Evolutionary conservation across 53 echinoderm and acorn worm genomes (phyloP).

Genomic region (Apostichopus leukothele): DNA sequence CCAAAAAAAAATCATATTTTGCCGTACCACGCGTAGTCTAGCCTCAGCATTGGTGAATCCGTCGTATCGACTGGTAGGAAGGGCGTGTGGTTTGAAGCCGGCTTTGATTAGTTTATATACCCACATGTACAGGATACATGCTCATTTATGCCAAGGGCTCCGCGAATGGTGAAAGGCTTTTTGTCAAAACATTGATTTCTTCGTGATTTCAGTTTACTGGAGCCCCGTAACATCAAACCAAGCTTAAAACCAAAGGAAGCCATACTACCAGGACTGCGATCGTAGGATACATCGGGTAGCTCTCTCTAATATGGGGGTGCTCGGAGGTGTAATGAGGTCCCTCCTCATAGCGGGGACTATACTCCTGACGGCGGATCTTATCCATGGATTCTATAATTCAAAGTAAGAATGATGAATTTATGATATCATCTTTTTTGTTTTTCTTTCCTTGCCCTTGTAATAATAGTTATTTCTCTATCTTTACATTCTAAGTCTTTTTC

Average conservation of each 20-base stretch:
- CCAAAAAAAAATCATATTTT: not conserved
- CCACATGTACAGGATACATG: not conserved
- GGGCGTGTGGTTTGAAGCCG: not conserved
- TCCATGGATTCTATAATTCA: slow-evolving; percentile 13
- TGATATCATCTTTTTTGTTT: not conserved
- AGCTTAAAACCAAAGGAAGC: not conserved
- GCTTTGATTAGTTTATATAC: not conserved
- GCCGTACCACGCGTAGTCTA: not conserved
- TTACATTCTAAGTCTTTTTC: too few relatives aligned
- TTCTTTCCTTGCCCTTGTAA: too few relatives aligned
- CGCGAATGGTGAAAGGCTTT: not conserved
- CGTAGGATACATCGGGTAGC: not conserved
- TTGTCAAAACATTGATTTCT: not conserved
- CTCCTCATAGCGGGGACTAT: slow-evolving; percentile 11
- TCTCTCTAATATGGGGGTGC: not conserved
- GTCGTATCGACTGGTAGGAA: not conserved
- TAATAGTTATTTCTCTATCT: too few relatives aligned
- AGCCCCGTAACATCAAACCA: not conserved
- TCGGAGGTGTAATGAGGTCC: slow-evolving; percentile 29
- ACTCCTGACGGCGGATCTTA: slow-evolving; percentile 32
- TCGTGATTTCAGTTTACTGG: not conserved
- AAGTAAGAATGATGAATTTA: slow-evolving; percentile 9
- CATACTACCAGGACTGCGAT: not conserved
- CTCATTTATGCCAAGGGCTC: slow-evolving; percentile 23
- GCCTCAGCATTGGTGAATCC: not conserved